Evolutionary conservation across 2,888 invertebrate species (phyloP).

Genomic region (Carabus problematicus): DNA sequence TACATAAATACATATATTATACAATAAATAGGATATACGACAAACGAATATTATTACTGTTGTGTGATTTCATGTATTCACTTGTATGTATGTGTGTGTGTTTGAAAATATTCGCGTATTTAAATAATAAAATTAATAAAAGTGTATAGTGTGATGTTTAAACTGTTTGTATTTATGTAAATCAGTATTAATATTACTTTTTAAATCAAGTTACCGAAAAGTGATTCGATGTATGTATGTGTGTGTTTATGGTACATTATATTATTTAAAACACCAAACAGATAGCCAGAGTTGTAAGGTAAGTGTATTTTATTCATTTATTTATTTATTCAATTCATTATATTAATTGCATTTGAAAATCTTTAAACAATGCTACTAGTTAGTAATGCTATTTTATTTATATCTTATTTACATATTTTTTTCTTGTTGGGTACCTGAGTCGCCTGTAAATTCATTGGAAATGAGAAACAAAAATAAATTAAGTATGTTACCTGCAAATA

Average conservation of each 20-base stretch:
- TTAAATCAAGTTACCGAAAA: too few species aligned
- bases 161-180: too few species aligned
- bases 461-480: too few species aligned
- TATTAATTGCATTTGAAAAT: slow-evolving; percentile 36
- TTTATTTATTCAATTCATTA: slow-evolving; percentile 10
- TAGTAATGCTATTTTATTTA: slow-evolving; percentile 44
- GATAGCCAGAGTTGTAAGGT: slow-evolving; percentile 5
- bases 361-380: slow-evolving; percentile 43
- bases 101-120: too few species aligned
- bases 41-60: slow-evolving; percentile 17
- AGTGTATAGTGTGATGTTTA: too few species aligned
- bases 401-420: slow-evolving; percentile 40
- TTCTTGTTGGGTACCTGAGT: slow-evolving; percentile 37
- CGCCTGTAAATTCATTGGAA: slow-evolving; percentile 11
- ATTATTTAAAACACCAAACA: too few species aligned
- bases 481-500: too few species aligned
- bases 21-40: slow-evolving; percentile 40
- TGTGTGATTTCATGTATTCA: neutral
- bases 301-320: slow-evolving; percentile 11
- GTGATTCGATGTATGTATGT: too few species aligned
- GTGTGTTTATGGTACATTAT: too few species aligned
- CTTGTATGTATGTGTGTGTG: neutral
- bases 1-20: slow-evolving; percentile 36
- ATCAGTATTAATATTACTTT: too few species aligned
- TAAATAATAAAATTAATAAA: too few species aligned